These are phyloP conservation scores for Bufotes viridis DNA, from an alignment of 2,797 vertebrate species.

Conservation along the genomic window DNA sequence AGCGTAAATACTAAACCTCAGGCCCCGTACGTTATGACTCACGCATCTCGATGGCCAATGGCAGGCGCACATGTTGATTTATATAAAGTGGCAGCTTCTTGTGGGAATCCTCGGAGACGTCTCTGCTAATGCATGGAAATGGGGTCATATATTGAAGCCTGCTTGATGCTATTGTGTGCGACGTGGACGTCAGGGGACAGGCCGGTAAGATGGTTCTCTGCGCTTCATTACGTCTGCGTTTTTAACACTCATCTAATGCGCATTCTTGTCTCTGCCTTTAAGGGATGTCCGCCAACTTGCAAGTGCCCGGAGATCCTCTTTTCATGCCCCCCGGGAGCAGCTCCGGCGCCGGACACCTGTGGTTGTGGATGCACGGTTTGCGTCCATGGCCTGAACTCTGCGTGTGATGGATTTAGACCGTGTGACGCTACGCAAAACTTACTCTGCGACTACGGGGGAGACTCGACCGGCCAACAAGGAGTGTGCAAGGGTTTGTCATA, in stretches of 20 bases:
- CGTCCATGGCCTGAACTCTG: background rate
- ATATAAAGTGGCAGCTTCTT: slow-evolving; percentile 33
- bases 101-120: background rate
- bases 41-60: background rate
- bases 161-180: slow-evolving; percentile 4
- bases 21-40: background rate
- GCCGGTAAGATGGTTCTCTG: background rate
- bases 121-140: slow-evolving; percentile 17
- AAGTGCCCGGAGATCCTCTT: slow-evolving; percentile 9
- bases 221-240: background rate
- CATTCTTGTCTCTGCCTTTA: background rate
- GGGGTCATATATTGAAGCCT: background rate
- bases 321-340: background rate
- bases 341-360: slow-evolving; percentile 24
- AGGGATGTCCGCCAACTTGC: slow-evolving; percentile 50
- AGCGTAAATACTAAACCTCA: background rate
- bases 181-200: background rate
- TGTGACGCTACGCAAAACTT: slow-evolving; percentile 34
- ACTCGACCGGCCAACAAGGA: background rate
- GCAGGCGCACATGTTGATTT: background rate
- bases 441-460: slow-evolving; percentile 24
- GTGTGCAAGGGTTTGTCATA: slow-evolving; percentile 50
- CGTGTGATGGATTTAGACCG: slow-evolving; percentile 51
- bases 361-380: slow-evolving; percentile 56
- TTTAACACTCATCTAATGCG: background rate